Percentiles rank a stretch among this genome's conserved stretches.
These are phyloP conservation scores for Momotus momota DNA, from an alignment of 2,797 vertebrate genomes.

Conservation along the genomic window DNA sequence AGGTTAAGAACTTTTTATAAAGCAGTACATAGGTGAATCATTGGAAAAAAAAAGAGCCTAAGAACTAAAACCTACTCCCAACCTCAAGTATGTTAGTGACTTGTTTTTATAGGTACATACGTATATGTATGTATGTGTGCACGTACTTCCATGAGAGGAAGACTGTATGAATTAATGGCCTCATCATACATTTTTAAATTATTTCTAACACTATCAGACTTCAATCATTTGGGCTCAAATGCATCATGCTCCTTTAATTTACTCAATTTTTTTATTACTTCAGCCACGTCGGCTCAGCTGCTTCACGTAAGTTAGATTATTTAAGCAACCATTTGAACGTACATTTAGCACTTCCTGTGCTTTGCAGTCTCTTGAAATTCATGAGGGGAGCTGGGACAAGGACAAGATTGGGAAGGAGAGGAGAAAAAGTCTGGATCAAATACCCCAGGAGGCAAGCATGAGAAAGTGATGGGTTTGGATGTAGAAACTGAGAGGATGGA, in stretches of 20 bases:
- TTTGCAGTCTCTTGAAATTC: not conserved
- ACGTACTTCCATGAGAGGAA: not conserved
- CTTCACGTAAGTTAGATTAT: not conserved
- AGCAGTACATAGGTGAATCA: constrained; percentile 47
- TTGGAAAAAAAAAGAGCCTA: constrained; percentile 42
- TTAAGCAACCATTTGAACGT: not conserved
- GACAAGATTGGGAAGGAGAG: not conserved
- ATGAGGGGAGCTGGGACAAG: not conserved
- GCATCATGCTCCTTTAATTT: not conserved
- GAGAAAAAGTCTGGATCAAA: not conserved
- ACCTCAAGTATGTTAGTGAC: not conserved
- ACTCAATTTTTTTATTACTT: not conserved
- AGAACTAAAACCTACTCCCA: constrained; percentile 20
- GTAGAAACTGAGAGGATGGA: not conserved
- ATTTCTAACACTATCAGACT: not conserved
- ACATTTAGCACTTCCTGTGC: not conserved
- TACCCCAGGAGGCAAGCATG: not conserved
- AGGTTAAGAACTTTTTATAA: constrained; percentile 63
- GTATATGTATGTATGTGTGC: not conserved
- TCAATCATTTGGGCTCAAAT: not conserved
- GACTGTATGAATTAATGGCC: not conserved
- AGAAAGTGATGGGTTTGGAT: not conserved
- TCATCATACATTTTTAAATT: not conserved
- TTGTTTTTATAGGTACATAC: not conserved
- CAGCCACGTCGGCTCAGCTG: not conserved